A percentile compares a stretch with the other conserved stretches of the same genome.
phyloP scores from a whole-genome alignment of 2,113 vertebrate genomes.

The Muntiacus muntjak region DNA sequence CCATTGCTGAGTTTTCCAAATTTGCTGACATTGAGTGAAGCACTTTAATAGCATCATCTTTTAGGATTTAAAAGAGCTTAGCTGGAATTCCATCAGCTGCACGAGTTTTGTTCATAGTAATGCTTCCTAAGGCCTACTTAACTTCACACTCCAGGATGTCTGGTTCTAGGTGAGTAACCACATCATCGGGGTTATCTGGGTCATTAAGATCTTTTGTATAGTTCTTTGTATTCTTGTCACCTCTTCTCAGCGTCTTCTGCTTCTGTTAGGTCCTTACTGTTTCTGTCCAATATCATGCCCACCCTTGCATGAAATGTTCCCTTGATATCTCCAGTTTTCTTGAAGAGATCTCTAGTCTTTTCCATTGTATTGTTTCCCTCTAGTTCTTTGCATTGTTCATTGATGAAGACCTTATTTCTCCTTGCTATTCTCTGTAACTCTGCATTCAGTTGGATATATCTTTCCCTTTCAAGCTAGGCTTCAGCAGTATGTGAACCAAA shows the following conservation, averaged over 20 bases:
- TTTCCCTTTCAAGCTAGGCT: background rate
- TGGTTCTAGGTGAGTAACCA: background rate
- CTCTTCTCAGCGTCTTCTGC: background rate
- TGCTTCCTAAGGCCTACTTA: background rate
- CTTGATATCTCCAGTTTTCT: background rate
- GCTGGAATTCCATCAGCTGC: background rate
- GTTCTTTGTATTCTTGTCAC: background rate
- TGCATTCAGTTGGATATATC: background rate
- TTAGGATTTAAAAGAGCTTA: background rate
- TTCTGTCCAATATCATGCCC: background rate
- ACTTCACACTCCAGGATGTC: background rate
- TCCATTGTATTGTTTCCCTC: background rate
- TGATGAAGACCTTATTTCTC: background rate
- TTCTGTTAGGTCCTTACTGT: background rate
- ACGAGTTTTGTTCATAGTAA: background rate
- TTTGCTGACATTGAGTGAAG: background rate
- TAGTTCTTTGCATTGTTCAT: background rate
- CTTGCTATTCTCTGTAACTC: background rate
- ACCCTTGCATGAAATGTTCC: background rate
- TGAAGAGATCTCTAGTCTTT: background rate
- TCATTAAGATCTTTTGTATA: background rate
- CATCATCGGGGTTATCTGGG: background rate
- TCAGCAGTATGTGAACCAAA: background rate
- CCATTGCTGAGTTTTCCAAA: background rate
- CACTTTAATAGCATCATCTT: background rate